Evolutionary conservation across 2,888 invertebrate genomes (phyloP).

Genomic region (Ypsolopha scabrella): DNA sequence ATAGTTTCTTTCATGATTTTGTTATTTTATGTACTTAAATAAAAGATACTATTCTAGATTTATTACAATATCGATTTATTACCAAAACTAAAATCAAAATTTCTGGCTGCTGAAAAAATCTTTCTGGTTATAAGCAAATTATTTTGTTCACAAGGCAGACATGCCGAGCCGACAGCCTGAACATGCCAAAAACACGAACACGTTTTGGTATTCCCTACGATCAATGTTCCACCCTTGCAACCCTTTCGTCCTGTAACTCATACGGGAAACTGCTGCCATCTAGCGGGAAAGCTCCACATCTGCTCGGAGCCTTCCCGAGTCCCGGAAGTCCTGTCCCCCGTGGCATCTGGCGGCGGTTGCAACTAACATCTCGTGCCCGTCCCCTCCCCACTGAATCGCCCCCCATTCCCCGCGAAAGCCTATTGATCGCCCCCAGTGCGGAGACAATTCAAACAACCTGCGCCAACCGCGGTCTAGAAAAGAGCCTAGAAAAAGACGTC

Average conservation of each 20-base stretch:
- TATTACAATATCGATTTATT: too few relatives aligned
- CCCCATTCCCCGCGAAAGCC: constrained; percentile 24
- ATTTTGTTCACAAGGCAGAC: too few relatives aligned
- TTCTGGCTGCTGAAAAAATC: too few relatives aligned
- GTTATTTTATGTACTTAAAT: too few relatives aligned
- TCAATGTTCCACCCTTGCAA: neutral
- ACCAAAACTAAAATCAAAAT: too few relatives aligned
- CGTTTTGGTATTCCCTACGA: neutral
- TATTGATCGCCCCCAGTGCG: constrained; percentile 47
- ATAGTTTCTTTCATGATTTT: too few relatives aligned
- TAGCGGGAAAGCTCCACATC: constrained; percentile 15
- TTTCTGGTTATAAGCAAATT: too few relatives aligned
- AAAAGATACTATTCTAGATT: too few relatives aligned
- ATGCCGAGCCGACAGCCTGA: too few relatives aligned
- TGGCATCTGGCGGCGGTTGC: constrained; percentile 42
- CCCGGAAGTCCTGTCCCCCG: neutral
- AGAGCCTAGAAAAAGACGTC: constrained; percentile 29
- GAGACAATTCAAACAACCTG: constrained; percentile 39
- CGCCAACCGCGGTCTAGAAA: constrained; percentile 26
- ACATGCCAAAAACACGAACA: too few relatives aligned
- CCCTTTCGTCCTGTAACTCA: neutral
- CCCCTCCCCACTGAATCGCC: constrained; percentile 10
- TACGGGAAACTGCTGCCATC: constrained; percentile 10
- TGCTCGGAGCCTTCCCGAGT: constrained; percentile 20
- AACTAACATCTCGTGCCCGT: constrained; percentile 27